A percentile compares a stretch with the other conserved stretches of the same genome.
Evolutionary conservation across 1,140 invertebrate genomes (phyloP).

Genomic region (Drosophila tristis): DNA sequence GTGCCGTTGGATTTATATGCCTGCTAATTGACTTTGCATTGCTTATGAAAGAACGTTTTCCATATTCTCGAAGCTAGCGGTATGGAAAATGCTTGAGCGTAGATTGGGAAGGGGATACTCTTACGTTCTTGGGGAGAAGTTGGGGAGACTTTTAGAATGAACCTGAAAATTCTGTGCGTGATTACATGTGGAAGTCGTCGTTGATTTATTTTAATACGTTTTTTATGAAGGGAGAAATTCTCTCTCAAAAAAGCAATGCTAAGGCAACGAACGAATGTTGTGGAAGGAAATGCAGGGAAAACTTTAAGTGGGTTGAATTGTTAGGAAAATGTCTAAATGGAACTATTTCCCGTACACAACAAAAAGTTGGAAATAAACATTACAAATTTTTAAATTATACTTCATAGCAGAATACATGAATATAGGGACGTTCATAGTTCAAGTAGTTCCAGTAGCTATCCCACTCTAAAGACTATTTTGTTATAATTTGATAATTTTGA

Average conservation of each 20-base stretch:
- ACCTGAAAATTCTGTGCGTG: constrained; percentile 47
- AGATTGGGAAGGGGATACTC: not conserved
- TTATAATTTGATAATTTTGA: too few species aligned
- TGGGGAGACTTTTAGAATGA: constrained; percentile 42
- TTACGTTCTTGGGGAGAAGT: constrained; percentile 9
- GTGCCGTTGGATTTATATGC: constrained; percentile 64
- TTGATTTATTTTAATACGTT: constrained; percentile 26
- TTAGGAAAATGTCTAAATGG: too few species aligned
- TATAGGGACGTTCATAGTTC: too few species aligned
- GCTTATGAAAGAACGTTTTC: constrained; percentile 73
- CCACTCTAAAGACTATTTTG: too few species aligned
- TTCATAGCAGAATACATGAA: too few species aligned
- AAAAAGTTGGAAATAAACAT: too few species aligned
- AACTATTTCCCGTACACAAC: too few species aligned
- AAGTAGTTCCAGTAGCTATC: too few species aligned
- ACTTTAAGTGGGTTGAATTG: too few species aligned
- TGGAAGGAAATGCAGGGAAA: too few species aligned
- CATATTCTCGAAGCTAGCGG: constrained; percentile 63
- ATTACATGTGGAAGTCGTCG: constrained; percentile 20
- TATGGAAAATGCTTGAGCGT: constrained; percentile 45
- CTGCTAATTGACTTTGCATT: constrained; percentile 65
- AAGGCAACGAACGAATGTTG: not conserved
- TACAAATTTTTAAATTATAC: too few species aligned
- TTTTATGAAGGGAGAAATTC: constrained; percentile 8
- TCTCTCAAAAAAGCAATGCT: not conserved